Base-by-base conservation (phyloP, 2,797 vertebrate genomes). In the Helarctos malayanus region DNA sequence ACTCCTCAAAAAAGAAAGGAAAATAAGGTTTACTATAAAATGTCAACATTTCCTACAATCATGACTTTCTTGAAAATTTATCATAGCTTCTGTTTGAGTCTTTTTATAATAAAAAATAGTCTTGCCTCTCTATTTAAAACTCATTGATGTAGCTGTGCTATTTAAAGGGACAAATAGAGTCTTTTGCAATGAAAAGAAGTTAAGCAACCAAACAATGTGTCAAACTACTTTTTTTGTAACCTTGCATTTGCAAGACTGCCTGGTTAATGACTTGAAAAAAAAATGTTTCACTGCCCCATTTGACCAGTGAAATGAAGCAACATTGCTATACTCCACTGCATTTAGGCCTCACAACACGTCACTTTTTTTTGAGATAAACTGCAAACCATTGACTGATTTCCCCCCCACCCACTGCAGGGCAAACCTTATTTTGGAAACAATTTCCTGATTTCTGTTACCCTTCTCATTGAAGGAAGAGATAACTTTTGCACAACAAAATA, bases 201-300 rank as follows among this genome's bases (percentile, higher is more conserved):
- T 68, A 95, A 92, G 76, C 21, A 86, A 85, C 49, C 32, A 75
- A 69, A 93, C 23, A 95, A 54, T 81, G 23, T 81, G 25, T 91
- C 88, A 90, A 78, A 92, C 35, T 63, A 38, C 59, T 90, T 84
- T 94, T 61, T 57, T 32, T 89, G 52, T 97, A 97, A 96, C 32
- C 16, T 94, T 73, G 59, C 95, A 78, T 97, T 97, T 96, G 90
- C 73, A 73, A 97, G 81, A 95, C 88, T 97, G 87, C 90, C 87
- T 98, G 92, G 80, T 96, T 98, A 99, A 98, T 98, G 98, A 95
- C 45, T 97, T 95, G 94, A 89, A 95, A 96, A 96, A 61, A 61
- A 71, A 78, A 38, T 14, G 47, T 97, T 97, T 69, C 18, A 47
- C 52, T 95, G 94, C 92, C 94, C 85, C 96, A 95, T 98, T 98